Conservation (phyloP, 2,113 vertebrate species). For the Alaudala cheleensis region DNA sequence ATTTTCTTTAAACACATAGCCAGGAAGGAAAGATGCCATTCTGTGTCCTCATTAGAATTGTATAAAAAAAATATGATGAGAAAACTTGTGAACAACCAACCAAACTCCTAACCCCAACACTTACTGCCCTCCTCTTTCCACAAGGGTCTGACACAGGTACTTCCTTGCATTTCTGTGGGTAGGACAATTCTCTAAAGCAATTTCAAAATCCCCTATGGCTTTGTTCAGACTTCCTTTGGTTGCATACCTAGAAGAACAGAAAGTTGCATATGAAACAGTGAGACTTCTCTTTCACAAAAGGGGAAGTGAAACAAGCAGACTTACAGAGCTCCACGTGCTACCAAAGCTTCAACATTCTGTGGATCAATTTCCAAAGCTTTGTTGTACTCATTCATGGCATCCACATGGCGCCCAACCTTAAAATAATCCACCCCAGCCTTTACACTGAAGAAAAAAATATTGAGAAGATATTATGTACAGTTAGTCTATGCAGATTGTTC, state of each 20-base stretch:
- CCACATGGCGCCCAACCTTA: conserved; percentile 89
- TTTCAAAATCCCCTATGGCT: conserved; percentile 93
- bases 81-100: background rate
- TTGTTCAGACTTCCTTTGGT: conserved; percentile 95
- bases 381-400: conserved; percentile 99
- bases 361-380: conserved; percentile 95
- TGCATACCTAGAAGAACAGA: conserved; percentile 81
- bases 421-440: conserved; percentile 95
- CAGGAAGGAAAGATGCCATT: background rate
- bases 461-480: background rate
- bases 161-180: conserved; percentile 96
- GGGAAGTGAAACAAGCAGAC: conserved; percentile 40
- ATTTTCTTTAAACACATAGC: background rate
- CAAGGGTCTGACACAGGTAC: conserved; percentile 96
- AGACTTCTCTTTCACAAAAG: background rate
- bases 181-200: conserved; percentile 90
- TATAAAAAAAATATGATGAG: background rate
- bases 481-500: background rate
- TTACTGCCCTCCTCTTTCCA: conserved; percentile 96
- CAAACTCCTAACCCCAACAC: conserved; percentile 20
- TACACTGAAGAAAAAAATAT: conserved; percentile 77
- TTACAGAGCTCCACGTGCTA: conserved; percentile 96
- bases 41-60: background rate
- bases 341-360: conserved; percentile 93
- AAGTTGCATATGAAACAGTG: background rate